Evolutionary conservation across 2,797 vertebrate species (phyloP).

Genomic region (Falco berigora): DNA sequence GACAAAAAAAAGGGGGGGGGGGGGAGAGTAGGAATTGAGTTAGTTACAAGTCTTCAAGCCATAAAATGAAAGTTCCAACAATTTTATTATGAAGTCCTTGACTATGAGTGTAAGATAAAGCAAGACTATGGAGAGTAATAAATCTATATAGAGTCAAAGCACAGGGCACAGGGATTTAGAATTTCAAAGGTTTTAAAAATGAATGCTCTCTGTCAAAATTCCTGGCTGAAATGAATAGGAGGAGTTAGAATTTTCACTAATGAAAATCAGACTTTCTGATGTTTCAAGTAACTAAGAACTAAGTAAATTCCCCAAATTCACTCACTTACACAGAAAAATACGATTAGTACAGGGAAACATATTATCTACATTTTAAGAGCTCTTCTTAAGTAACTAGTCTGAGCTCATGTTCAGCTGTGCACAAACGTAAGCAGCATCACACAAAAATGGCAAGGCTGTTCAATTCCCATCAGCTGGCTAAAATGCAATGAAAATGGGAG

Average conservation of each 20-base stretch:
- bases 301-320: not conserved
- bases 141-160: not conserved
- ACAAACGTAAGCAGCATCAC: not conserved
- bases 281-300: not conserved
- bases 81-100: not conserved
- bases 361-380: not conserved
- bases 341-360: not conserved
- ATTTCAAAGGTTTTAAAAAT: not conserved
- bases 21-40: not conserved
- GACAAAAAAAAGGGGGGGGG: no score
- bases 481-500: not conserved
- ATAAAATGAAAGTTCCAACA: not conserved
- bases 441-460: not conserved
- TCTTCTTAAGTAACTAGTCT: not conserved
- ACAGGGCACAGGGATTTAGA: not conserved
- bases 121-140: not conserved
- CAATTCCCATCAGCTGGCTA: not conserved
- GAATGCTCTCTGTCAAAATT: not conserved
- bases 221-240: not conserved
- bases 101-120: not conserved
- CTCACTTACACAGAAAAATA: not conserved
- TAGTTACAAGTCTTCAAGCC: not conserved
- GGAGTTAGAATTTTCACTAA: not conserved
- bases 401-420: not conserved
- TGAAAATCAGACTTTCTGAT: not conserved